Base-by-base conservation (phyloP, 2,888 invertebrate genomes). In the Fissipunctia ypsillon region DNA sequence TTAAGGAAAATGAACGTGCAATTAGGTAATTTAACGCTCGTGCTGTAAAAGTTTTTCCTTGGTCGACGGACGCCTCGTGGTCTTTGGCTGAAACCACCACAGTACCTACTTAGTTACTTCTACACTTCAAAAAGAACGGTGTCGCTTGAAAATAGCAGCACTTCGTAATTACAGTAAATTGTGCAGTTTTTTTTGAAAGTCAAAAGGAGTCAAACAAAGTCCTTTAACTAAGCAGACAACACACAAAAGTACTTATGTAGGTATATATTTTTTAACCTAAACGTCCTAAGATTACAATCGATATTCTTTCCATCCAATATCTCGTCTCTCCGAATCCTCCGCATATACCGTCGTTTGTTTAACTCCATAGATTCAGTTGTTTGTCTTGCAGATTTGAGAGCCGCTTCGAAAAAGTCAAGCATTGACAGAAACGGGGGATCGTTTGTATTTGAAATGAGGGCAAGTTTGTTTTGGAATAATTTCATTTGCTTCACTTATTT, bases 351-450 rank as follows among this genome's bases (percentile, higher is more conserved):
- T 35, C 54, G 65, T 78, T 82, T 83, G 73, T 82, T 81, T 80
- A 75, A 81, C 60, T 82, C 69, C 59, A 80, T 73, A 67, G 72
- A 77, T 76, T 82, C 71, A 50, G 67, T 76, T 88, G 76, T 88
- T 88, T 88, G 83, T 84, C 73, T 86, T 86, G 78, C 77, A 78
- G 78, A 87, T 84, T 87, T 80, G 88, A 87, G 73, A 68, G 69
- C 45, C 64, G 60, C 28, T 64, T 81, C 80, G 68, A 65, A 83
- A 80, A 81, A 84, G 74, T 87, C 77, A 80, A 76, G 76, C 64
- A 71, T 74, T 67, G 74, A 73, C 74, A 61, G 70, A 84, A 81
- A 73, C 75, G 61, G 76, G 72, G 74, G 70, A 54, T 68, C 68
- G 66, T 73, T 64, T 67, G 69, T 85, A 73, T 86, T 85, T 78